Percentiles rank a stretch among this genome's conserved stretches.
Evolutionary conservation across 1,140 invertebrate species (phyloP).

Genomic region (Nomia melanderi): DNA sequence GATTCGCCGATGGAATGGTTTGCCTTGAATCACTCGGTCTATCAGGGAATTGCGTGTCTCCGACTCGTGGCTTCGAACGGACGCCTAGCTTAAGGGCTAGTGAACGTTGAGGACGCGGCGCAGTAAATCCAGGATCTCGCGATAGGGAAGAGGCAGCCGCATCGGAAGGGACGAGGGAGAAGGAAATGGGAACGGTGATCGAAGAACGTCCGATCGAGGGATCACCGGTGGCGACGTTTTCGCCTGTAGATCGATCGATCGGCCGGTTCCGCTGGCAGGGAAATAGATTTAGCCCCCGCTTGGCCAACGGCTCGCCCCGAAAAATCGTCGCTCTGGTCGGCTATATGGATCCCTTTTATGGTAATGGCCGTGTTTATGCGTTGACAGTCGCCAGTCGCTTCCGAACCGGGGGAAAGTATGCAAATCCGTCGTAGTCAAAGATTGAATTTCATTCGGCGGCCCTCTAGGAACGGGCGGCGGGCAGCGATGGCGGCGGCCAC

Average conservation of each 20-base stretch:
- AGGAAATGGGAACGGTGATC: too few species aligned
- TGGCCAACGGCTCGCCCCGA: slow-evolving; percentile 37
- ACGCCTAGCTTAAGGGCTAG: too few species aligned
- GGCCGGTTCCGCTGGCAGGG: neutral
- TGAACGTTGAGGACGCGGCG: too few species aligned
- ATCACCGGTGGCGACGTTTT: neutral
- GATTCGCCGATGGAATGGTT: too few species aligned
- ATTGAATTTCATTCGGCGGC: slow-evolving; percentile 76
- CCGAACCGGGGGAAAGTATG: slow-evolving; percentile 74
- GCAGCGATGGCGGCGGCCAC: too few species aligned
- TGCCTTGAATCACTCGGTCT: too few species aligned
- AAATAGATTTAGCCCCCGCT: slow-evolving; percentile 22
- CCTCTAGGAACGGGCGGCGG: slow-evolving; percentile 40
- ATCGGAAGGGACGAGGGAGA: too few species aligned
- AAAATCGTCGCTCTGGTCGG: slow-evolving; percentile 52
- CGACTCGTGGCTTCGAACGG: too few species aligned
- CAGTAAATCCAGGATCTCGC: too few species aligned
- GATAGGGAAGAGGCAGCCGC: too few species aligned
- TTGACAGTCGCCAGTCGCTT: slow-evolving; percentile 76
- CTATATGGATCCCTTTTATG: slow-evolving; percentile 73
- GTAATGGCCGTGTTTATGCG: slow-evolving; percentile 76
- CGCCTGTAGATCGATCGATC: slow-evolving; percentile 19
- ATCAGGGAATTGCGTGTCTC: too few species aligned
- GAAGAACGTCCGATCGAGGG: neutral
- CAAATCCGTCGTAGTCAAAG: slow-evolving; percentile 75